Conservation (phyloP, 2,797 vertebrate genomes). For the Sebastes cheni region DNA sequence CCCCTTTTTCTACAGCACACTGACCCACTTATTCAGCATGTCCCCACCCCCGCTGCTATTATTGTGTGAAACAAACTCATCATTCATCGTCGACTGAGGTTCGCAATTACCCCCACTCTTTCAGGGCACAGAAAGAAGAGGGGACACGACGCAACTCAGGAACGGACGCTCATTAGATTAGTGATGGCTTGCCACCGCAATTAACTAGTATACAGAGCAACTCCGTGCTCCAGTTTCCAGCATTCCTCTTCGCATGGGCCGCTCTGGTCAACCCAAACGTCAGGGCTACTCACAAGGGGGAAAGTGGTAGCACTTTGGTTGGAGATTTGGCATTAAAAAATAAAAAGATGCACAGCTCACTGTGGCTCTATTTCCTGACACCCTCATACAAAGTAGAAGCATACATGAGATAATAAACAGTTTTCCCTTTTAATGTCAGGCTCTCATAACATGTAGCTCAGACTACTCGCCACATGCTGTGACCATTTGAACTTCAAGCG, state of each 20-base stretch:
- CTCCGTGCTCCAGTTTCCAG: slow-evolving; percentile 79
- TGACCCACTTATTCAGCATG: slow-evolving; percentile 82
- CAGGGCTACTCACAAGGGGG: slow-evolving; percentile 32
- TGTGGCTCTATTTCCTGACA: slow-evolving; percentile 1
- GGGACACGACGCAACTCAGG: slow-evolving; percentile 51
- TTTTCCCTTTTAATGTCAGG: not conserved
- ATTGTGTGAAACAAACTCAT: slow-evolving; percentile 88
- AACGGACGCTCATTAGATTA: slow-evolving; percentile 82
- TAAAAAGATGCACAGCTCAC: slow-evolving; percentile 15
- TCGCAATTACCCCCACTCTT: slow-evolving; percentile 80
- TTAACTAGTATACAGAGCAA: slow-evolving; percentile 74
- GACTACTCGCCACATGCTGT: not conserved
- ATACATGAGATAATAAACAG: slow-evolving; percentile 1
- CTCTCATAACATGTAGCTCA: not conserved
- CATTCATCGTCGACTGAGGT: slow-evolving; percentile 87
- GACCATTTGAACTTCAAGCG: not conserved
- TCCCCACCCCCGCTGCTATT: slow-evolving; percentile 83
- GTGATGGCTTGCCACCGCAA: slow-evolving; percentile 82
- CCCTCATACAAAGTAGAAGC: slow-evolving; percentile 1
- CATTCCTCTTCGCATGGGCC: slow-evolving; percentile 69
- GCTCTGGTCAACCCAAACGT: slow-evolving; percentile 53
- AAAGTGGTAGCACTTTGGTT: slow-evolving; percentile 13
- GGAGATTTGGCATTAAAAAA: slow-evolving; percentile 12
- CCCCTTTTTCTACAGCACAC: slow-evolving; percentile 75
- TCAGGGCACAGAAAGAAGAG: slow-evolving; percentile 58